Percentiles rank a stretch among this genome's conserved stretches.
These are phyloP conservation scores for Spilosoma lubricipeda DNA, from an alignment of 2,888 invertebrate species.

Conservation along the genomic window DNA sequence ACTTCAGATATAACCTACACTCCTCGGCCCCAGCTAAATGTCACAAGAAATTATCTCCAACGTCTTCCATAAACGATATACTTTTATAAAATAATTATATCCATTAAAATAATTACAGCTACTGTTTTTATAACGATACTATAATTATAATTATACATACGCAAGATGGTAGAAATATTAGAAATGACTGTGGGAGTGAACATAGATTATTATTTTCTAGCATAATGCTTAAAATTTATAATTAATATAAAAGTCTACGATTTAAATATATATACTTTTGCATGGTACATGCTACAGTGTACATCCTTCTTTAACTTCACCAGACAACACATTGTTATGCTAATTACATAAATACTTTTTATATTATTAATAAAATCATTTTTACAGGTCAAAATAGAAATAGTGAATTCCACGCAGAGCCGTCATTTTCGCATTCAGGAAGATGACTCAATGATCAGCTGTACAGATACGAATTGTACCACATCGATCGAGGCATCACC, in stretches of 20 bases:
- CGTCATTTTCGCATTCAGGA: constrained; percentile 43
- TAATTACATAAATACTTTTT: neutral
- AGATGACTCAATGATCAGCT: constrained; percentile 26
- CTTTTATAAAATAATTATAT: constrained; percentile 35
- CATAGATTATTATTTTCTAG: neutral
- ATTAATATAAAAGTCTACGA: too few relatives aligned
- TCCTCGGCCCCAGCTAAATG: constrained; percentile 3
- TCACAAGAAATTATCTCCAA: constrained; percentile 29
- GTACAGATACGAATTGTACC: constrained; percentile 48
- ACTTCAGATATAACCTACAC: neutral
- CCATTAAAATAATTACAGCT: constrained; percentile 41
- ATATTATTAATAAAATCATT: neutral
- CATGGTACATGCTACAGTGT: too few relatives aligned
- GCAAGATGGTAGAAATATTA: constrained; percentile 9
- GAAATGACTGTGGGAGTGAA: neutral
- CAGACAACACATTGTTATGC: neutral
- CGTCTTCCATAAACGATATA: constrained; percentile 13
- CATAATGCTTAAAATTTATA: neutral
- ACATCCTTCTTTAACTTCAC: neutral
- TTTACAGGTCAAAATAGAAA: constrained; percentile 31
- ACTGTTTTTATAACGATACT: constrained; percentile 41
- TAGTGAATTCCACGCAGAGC: constrained; percentile 58
- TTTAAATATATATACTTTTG: too few relatives aligned
- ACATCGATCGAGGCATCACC: constrained; percentile 53
- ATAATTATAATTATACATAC: constrained; percentile 45